Conservation (phyloP, 2,888 invertebrate genomes). For the Phaonia tiefii region DNA sequence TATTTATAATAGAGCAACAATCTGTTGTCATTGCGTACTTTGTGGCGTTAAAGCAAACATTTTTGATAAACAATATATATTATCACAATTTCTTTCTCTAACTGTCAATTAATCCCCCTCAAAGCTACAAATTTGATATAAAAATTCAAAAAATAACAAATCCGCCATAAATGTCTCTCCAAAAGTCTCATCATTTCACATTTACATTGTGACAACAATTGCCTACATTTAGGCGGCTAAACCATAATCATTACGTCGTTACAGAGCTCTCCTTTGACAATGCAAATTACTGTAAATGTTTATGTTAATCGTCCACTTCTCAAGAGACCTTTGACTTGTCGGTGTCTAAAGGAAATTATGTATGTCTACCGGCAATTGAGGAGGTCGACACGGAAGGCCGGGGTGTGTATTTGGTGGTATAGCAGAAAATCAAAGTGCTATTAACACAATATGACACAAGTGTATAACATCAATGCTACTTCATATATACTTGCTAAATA, state of each 20-base stretch:
- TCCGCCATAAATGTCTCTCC: background rate
- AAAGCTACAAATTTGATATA: background rate
- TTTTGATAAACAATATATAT: background rate
- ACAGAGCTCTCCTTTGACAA: background rate
- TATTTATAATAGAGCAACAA: too few species aligned
- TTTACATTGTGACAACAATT: conserved; percentile 24
- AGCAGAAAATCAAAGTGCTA: conserved; percentile 11
- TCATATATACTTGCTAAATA: conserved; percentile 26
- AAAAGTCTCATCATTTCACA: conserved; percentile 1
- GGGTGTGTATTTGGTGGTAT: background rate
- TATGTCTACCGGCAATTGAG: background rate
- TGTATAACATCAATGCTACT: background rate
- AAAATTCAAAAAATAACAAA: background rate
- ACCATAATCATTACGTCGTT: background rate
- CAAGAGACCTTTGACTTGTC: background rate
- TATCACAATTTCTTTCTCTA: background rate
- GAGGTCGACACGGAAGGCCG: background rate
- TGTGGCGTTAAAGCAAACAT: background rate
- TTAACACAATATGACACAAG: background rate
- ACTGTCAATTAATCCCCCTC: background rate
- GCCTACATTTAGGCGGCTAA: conserved; percentile 8
- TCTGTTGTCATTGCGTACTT: background rate
- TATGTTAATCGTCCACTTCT: conserved; percentile 21
- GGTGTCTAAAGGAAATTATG: background rate
- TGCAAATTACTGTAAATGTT: conserved; percentile 17